These are phyloP conservation scores for Oophaga sylvatica DNA, from an alignment of 2,797 vertebrate species.

Conservation along the genomic window DNA sequence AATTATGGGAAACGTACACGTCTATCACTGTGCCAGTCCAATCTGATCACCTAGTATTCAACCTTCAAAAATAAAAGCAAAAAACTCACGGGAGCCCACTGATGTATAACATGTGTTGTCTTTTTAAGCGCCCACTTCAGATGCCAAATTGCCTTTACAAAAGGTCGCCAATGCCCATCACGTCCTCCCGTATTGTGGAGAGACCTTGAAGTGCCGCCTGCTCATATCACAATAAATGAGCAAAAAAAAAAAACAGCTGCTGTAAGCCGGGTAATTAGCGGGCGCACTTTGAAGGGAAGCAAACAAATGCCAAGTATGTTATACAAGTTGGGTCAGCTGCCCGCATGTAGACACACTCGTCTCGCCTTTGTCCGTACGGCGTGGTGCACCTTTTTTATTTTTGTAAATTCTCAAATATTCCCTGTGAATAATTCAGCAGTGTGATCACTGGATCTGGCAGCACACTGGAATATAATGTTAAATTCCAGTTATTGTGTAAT, in stretches of 20 bases:
- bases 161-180: neutral
- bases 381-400: neutral
- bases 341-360: neutral
- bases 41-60: neutral
- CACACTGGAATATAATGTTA: conserved; percentile 36
- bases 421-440: conserved; percentile 39
- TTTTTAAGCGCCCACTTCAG: conserved; percentile 7
- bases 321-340: conserved; percentile 49
- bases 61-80: neutral
- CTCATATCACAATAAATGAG: neutral
- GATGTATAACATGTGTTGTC: neutral
- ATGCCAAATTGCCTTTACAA: neutral
- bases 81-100: neutral
- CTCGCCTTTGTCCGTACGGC: neutral
- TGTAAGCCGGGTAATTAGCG: conserved; percentile 51
- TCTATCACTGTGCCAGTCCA: neutral
- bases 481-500: conserved; percentile 19
- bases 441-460: conserved; percentile 34
- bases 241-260: conserved; percentile 44
- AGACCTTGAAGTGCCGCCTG: conserved; percentile 16
- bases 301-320: conserved; percentile 3
- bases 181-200: neutral
- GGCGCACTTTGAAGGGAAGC: conserved; percentile 18
- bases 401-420: conserved; percentile 6
- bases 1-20: too few species aligned